These are phyloP conservation scores for Rhinatrema bivittatum DNA, from an alignment of 2,797 vertebrate genomes.

Conservation along the genomic window DNA sequence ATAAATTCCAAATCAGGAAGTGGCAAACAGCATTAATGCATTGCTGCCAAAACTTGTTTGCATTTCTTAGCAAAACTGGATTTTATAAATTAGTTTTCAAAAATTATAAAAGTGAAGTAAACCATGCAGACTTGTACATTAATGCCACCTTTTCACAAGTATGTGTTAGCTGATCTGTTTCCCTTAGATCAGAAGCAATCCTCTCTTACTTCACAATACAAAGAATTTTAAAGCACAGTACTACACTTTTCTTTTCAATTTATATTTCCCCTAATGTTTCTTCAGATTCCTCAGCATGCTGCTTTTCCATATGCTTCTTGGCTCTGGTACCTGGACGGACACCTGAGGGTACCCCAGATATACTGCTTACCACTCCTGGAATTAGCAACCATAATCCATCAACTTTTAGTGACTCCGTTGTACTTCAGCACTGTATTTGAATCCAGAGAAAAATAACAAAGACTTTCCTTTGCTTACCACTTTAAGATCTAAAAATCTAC, in stretches of 20 bases:
- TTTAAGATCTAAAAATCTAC: too few relatives aligned
- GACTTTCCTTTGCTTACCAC: too few relatives aligned
- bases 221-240: constrained; percentile 1
- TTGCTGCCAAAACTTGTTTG: constrained; percentile 63
- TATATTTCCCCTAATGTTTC: constrained; percentile 7
- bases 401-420: constrained; percentile 2
- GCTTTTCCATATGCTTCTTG: constrained; percentile 8
- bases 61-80: constrained; percentile 41
- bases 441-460: too few relatives aligned
- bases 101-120: too few relatives aligned
- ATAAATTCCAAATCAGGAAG: constrained; percentile 66
- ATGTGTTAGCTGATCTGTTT: constrained; percentile 6
- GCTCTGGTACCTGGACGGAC: background rate
- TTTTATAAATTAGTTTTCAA: constrained; percentile 22
- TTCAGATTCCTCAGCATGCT: background rate
- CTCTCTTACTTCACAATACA: constrained; percentile 11
- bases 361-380: background rate
- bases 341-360: background rate
- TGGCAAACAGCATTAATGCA: constrained; percentile 71
- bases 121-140: too few relatives aligned
- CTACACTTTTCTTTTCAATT: background rate
- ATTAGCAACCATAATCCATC: background rate
- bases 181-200: constrained; percentile 1
- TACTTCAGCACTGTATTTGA: too few relatives aligned
- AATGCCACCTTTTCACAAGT: constrained; percentile 12